Percentiles rank a stretch among this genome's conserved stretches.
Conservation (phyloP, 2,797 vertebrate genomes). For the Linurgus olivaceus region DNA sequence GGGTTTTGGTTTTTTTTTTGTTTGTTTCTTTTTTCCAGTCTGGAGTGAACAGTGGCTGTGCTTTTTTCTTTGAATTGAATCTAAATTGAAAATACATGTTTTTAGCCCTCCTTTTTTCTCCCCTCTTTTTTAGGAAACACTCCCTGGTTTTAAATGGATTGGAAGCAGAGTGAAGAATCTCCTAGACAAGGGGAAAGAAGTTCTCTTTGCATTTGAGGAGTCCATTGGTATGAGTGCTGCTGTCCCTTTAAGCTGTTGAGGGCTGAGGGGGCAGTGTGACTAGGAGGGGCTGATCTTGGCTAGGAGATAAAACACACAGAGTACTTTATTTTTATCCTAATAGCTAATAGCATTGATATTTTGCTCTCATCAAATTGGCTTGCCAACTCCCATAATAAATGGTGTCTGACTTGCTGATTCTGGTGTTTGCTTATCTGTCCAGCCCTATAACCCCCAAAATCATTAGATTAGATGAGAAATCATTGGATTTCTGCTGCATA, state of each 20-base stretch:
- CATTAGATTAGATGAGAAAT: not conserved
- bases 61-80: not conserved
- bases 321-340: not conserved
- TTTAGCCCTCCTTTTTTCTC: not conserved
- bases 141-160: conserved; percentile 97
- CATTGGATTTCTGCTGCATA: not conserved
- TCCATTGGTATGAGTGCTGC: conserved; percentile 85
- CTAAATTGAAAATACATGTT: not conserved
- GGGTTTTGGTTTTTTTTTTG: too few species aligned
- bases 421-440: not conserved
- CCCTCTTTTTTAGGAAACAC: conserved; percentile 85
- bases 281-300: not conserved
- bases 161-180: conserved; percentile 90
- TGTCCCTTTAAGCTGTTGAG: not conserved
- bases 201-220: conserved; percentile 95
- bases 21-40: too few species aligned
- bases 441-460: not conserved
- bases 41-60: not conserved
- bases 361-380: not conserved
- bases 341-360: not conserved
- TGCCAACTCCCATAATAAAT: not conserved
- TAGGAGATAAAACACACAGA: not conserved
- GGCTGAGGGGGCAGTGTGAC: accelerated
- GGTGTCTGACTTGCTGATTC: not conserved
- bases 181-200: conserved; percentile 81